Percentiles rank a stretch among this genome's conserved stretches.
Conservation (phyloP, 2,113 vertebrate species). For the Oryzias curvinotus region DNA sequence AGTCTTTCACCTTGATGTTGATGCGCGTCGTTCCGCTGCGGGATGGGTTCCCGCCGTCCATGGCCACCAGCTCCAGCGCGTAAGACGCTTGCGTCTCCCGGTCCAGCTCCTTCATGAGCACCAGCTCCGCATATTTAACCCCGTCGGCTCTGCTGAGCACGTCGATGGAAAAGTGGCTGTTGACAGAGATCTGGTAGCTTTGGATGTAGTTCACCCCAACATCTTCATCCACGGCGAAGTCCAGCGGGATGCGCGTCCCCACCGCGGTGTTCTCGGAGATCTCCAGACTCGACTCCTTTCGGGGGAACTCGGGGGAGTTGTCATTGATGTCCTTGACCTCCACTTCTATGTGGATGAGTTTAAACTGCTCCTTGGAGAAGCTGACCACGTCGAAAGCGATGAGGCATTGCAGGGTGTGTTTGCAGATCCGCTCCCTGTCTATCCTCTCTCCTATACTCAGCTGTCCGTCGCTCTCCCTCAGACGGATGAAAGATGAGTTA, state of each 20-base stretch:
- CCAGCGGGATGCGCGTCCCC: conserved; percentile 89
- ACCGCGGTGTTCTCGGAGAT: conserved; percentile 91
- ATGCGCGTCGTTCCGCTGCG: conserved; percentile 86
- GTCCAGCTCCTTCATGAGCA: conserved; percentile 92
- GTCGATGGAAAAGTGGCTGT: conserved; percentile 92
- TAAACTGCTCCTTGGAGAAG: conserved; percentile 89
- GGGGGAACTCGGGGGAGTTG: conserved; percentile 89
- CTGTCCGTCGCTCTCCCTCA: conserved; percentile 92
- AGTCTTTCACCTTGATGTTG: conserved; percentile 89
- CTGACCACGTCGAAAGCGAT: conserved; percentile 95
- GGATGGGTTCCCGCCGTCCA: conserved; percentile 89
- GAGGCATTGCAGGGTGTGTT: conserved; percentile 84
- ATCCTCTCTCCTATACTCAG: conserved; percentile 90
- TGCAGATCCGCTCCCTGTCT: conserved; percentile 90
- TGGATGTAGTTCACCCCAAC: conserved; percentile 91
- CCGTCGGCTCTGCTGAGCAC: conserved; percentile 92
- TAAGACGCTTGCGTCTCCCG: conserved; percentile 87
- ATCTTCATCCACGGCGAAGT: conserved; percentile 90
- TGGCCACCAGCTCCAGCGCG: conserved; percentile 88
- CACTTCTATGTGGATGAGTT: conserved; percentile 94
- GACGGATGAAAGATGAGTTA: conserved; percentile 89
- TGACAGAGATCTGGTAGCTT: conserved; percentile 91
- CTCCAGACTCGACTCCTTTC: conserved; percentile 84
- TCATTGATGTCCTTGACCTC: conserved; percentile 98
- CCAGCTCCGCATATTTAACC: conserved; percentile 91